Conservation (phyloP, 1,140 invertebrate species). For the Lucilia sericata region DNA sequence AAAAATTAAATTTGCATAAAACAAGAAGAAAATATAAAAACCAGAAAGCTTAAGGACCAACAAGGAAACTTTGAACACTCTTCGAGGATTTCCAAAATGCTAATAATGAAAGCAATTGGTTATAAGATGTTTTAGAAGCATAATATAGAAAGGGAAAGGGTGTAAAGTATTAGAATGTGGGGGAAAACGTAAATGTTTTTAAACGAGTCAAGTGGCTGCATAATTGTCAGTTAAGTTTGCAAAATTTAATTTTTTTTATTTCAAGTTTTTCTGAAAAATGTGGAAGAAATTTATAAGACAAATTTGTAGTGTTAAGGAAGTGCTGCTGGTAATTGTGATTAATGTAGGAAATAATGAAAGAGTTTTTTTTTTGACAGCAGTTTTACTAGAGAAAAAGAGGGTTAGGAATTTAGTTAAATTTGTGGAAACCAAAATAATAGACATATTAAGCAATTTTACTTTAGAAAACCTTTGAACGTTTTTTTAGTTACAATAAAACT, state of each 20-base stretch:
- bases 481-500: no score
- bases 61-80: neutral
- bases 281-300: neutral
- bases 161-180: neutral
- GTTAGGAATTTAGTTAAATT: no score
- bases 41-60: neutral
- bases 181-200: neutral
- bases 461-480: no score
- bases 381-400: no score
- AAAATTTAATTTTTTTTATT: neutral
- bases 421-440: no score
- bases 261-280: no score
- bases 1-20: neutral
- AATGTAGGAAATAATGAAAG: no score
- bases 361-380: no score
- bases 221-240: neutral
- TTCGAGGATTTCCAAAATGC: neutral
- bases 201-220: neutral
- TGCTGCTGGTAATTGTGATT: no score
- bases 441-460: no score
- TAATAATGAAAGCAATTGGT: slow-evolving; percentile 25
- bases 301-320: neutral
- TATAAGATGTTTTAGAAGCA: neutral
- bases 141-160: no score
- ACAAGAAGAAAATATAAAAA: neutral